Percentiles rank a stretch among this genome's conserved stretches.
phyloP scores from a whole-genome alignment of 1,140 invertebrate genomes.

The Solen grandis region DNA sequence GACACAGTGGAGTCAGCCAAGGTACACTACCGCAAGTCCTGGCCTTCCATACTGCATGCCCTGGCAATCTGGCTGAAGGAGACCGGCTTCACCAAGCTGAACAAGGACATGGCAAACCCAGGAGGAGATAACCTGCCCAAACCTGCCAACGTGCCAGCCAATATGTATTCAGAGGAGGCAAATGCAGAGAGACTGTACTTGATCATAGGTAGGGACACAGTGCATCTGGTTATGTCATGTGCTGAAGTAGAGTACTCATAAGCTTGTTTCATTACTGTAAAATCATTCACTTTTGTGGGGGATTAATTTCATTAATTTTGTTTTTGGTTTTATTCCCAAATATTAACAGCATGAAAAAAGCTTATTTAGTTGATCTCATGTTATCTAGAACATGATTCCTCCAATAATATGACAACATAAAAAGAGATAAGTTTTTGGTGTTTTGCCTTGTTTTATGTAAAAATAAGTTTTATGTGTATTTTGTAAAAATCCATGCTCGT shows the following conservation, averaged over 20 bases:
- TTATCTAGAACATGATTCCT: no score
- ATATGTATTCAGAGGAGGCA: constrained; percentile 76
- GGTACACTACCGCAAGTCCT: constrained; percentile 93
- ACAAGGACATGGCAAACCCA: constrained; percentile 56
- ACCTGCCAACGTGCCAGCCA: constrained; percentile 73
- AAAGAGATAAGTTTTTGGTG: no score
- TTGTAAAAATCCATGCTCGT: no score
- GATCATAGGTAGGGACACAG: constrained; percentile 92
- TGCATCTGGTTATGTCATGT: not conserved
- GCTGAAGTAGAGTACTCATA: not conserved
- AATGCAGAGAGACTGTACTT: constrained; percentile 90
- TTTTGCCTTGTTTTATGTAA: no score
- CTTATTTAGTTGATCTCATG: no score
- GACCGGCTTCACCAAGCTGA: constrained; percentile 80
- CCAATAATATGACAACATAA: no score
- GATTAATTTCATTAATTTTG: no score
- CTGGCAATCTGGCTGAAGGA: constrained; percentile 91
- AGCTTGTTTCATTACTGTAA: no score
- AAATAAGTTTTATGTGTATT: no score
- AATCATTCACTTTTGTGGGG: not conserved
- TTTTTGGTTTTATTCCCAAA: no score
- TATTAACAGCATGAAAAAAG: no score
- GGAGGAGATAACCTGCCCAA: constrained; percentile 48
- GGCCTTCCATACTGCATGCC: constrained; percentile 97
- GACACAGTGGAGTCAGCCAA: constrained; percentile 97